Evolutionary conservation across 37 sponge, comb jelly and placozoan genomes (phyloP), one percentile per base, ranked within the genome.

Genomic region (Crambe crambe): DNA sequence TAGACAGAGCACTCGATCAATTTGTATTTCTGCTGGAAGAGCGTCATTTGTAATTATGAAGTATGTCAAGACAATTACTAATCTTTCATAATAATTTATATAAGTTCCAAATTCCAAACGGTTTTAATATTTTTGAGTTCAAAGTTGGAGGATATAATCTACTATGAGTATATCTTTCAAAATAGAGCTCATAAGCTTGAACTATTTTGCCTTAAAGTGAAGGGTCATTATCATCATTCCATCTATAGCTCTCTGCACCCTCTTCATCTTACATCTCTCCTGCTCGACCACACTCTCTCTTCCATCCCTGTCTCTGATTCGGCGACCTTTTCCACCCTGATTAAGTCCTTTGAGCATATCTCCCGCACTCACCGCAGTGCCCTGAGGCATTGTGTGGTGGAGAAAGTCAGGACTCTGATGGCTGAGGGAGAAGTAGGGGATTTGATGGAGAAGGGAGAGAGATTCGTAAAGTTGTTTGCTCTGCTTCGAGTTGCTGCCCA

Each of bases 231-330:
- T 51, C 15, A 51, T 51, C 54, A n/a, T n/a, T 15, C 54, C 18
- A 32, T 68, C 68, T 20, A 9, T 20, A 77, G 77, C 42, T 79
- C 79, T 18, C 69, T 35, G 56, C 56, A 79, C 31, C 79, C 79
- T 27, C 35, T 51, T 20, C 26, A 42, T 2, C 74, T 74, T 27
- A 64, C 63, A 10, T 36, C 64, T 3, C 56, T 64, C 30, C 56
- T 66, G 17, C 75, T 65, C 3, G 37, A 74, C 66, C 74, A 51
- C 65, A 47, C 56, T 56, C 83, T 74, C 75, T 65, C 38, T 44
- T n/a, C 82, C 36, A 20, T 58, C 73, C 10, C 40, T 32, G 51
- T 66, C 32, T 32, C 42, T 10, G 20, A 70, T 37, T 27, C 41
- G 0, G 56, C 56, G 26, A 35, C 66, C 66, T 65, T 64, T 54